Conservation (phyloP, 2,113 vertebrate genomes). For the Chamaea fasciata region DNA sequence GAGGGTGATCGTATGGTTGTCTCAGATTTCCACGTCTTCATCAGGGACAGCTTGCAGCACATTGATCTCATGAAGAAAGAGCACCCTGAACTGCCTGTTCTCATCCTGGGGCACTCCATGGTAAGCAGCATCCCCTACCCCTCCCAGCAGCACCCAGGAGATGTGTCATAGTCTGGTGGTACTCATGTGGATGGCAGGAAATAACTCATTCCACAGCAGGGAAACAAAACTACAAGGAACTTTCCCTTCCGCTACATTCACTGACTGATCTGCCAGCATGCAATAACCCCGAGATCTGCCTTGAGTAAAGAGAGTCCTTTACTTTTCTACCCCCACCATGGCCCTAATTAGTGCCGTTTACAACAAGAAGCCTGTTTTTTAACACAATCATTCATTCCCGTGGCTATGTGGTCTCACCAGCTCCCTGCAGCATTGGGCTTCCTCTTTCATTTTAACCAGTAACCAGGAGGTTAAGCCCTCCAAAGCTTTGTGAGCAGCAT, state of each 20-base stretch:
- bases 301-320: neutral
- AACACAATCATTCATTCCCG: neutral
- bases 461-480: neutral
- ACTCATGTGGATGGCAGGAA: neutral
- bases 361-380: neutral
- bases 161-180: rapidly evolving
- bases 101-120: conserved; percentile 96
- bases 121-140: conserved; percentile 63
- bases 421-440: neutral
- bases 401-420: neutral
- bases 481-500: neutral
- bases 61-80: conserved; percentile 83
- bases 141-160: neutral
- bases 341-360: neutral
- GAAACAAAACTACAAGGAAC: neutral
- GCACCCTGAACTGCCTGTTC: conserved; percentile 82
- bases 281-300: neutral
- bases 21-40: conserved; percentile 88
- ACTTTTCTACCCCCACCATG: neutral
- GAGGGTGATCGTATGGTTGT: conserved; percentile 91
- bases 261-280: neutral
- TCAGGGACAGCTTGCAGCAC: conserved; percentile 91
- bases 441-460: neutral
- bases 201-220: neutral
- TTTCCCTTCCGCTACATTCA: neutral